These are phyloP conservation scores for Rhinoraja longicauda DNA, from an alignment of 2,797 vertebrate species.

Conservation along the genomic window DNA sequence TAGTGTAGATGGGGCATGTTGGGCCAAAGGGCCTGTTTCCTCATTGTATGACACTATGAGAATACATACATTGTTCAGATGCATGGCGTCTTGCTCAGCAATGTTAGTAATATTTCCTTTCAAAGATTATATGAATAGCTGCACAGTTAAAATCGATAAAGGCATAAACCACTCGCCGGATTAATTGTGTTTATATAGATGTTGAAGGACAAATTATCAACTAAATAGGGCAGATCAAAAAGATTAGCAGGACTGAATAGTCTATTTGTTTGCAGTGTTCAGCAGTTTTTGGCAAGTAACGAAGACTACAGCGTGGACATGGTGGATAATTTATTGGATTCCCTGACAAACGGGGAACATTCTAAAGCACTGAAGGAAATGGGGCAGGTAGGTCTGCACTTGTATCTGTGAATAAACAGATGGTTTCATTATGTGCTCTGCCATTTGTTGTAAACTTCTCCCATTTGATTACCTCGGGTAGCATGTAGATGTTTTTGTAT, in stretches of 20 bases:
- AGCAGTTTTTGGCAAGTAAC: slow-evolving; percentile 77
- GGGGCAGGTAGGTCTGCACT: slow-evolving; percentile 58
- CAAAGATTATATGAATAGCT: not conserved
- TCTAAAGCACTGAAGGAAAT: slow-evolving; percentile 70
- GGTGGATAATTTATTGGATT: slow-evolving; percentile 88
- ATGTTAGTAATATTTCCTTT: not conserved
- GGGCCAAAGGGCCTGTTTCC: too few species aligned
- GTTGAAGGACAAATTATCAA: not conserved
- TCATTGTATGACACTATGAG: too few species aligned
- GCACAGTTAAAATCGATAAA: not conserved
- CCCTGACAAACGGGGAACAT: slow-evolving; percentile 84
- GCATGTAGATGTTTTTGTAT: too few species aligned
- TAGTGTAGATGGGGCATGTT: too few species aligned
- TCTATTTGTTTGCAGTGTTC: slow-evolving; percentile 61
- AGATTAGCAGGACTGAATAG: too few species aligned
- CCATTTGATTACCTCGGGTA: not conserved
- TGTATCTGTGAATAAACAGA: too few species aligned
- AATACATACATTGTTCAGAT: not conserved
- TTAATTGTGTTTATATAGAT: not conserved
- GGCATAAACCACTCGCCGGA: not conserved
- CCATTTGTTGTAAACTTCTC: too few species aligned
- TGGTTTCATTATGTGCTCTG: too few species aligned
- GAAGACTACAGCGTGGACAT: slow-evolving; percentile 79
- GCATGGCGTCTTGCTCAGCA: not conserved
- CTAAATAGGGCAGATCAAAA: not conserved